These are phyloP conservation scores for Brachyptera risi DNA, from an alignment of 2,888 invertebrate species.

Conservation along the genomic window DNA sequence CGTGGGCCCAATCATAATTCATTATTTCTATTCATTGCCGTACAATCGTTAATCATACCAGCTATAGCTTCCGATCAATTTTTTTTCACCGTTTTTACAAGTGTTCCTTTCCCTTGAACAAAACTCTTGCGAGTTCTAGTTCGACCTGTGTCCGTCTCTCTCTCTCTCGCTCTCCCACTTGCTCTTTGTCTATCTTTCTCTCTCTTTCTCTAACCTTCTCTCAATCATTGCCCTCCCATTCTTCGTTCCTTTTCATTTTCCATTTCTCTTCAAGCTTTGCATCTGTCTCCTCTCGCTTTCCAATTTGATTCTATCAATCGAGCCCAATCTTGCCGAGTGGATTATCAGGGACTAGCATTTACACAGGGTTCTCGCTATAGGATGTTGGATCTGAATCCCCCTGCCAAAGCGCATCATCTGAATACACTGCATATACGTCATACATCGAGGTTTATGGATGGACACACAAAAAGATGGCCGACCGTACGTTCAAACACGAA, in stretches of 20 bases:
- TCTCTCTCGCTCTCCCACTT: slow-evolving; percentile 13
- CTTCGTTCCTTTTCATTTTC: not conserved
- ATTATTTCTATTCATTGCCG: not conserved
- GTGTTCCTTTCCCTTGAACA: slow-evolving; percentile 14
- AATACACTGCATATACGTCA: too few species aligned
- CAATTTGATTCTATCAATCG: slow-evolving; percentile 69
- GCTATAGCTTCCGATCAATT: slow-evolving; percentile 5
- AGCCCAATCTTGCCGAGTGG: slow-evolving; percentile 65
- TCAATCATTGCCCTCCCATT: slow-evolving; percentile 6
- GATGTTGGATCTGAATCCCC: too few species aligned
- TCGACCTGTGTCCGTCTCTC: slow-evolving; percentile 14
- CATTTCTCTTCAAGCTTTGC: slow-evolving; percentile 6
- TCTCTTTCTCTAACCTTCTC: not conserved
- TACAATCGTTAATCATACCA: slow-evolving; percentile 1
- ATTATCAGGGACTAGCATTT: slow-evolving; percentile 66
- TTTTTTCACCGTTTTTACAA: slow-evolving; percentile 16
- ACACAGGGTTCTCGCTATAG: slow-evolving; percentile 49
- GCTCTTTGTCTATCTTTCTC: not conserved
- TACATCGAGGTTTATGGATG: too few species aligned
- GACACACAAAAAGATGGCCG: too few species aligned
- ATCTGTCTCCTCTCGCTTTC: slow-evolving; percentile 44
- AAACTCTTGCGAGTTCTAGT: too few species aligned
- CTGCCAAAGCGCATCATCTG: too few species aligned
- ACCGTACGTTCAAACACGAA: too few species aligned
- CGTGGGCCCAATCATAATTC: too few species aligned